These are phyloP conservation scores for Percopsis omiscomaycus DNA, from an alignment of 2,797 vertebrate species.

Conservation along the genomic window DNA sequence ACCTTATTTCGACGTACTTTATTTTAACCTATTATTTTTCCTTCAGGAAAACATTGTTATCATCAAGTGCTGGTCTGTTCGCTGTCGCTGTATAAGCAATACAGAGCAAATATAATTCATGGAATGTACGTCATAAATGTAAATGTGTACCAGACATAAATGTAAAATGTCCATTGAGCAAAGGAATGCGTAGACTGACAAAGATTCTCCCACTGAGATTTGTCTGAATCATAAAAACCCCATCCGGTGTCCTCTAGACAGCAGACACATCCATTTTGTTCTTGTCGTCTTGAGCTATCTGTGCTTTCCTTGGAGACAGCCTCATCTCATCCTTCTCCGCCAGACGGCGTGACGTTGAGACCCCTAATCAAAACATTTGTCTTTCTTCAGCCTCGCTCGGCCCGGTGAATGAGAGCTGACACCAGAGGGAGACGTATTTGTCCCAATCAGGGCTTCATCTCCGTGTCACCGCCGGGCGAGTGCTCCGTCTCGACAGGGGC, in stretches of 20 bases:
- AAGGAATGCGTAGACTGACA: slow-evolving; percentile 49
- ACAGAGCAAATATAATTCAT: slow-evolving; percentile 3
- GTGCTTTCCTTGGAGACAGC: slow-evolving; percentile 65
- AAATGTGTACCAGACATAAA: slow-evolving; percentile 14
- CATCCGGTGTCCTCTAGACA: slow-evolving; percentile 59
- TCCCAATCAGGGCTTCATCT: slow-evolving; percentile 79
- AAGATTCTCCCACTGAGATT: slow-evolving; percentile 43
- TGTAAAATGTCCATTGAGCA: slow-evolving; percentile 20
- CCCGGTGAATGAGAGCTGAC: slow-evolving; percentile 79
- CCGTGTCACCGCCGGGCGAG: slow-evolving; percentile 65
- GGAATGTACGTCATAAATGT: background rate
- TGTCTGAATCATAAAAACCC: slow-evolving; percentile 59
- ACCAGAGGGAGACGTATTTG: slow-evolving; percentile 78
- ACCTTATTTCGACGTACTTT: too few species aligned
- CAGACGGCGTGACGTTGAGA: slow-evolving; percentile 75
- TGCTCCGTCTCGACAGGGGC: slow-evolving; percentile 72
- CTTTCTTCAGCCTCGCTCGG: slow-evolving; percentile 74
- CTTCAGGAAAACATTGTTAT: too few species aligned
- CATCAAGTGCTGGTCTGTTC: too few species aligned
- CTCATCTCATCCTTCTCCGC: slow-evolving; percentile 67
- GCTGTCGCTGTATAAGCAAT: background rate
- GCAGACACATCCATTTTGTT: slow-evolving; percentile 68
- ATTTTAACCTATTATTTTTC: too few species aligned
- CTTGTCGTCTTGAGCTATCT: slow-evolving; percentile 60
- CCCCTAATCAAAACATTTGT: slow-evolving; percentile 85